A percentile compares a stretch with the other conserved stretches of the same genome.
Evolutionary conservation across 2,797 vertebrate genomes (phyloP).

Genomic region (Coreius guichenoti): DNA sequence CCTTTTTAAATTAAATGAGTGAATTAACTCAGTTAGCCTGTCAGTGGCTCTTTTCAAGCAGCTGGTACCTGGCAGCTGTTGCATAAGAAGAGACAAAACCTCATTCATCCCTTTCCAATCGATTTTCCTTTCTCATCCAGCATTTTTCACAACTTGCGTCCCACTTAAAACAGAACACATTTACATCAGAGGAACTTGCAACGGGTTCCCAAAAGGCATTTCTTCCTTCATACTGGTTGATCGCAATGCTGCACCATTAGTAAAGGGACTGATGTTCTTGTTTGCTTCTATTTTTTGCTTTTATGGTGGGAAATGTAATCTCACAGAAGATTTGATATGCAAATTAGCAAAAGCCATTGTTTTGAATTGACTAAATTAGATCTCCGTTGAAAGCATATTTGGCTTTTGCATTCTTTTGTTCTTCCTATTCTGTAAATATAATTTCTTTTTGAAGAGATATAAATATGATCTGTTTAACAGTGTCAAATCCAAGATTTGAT

Average conservation of each 20-base stretch:
- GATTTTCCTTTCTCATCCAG: background rate
- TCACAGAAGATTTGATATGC: conserved; percentile 31
- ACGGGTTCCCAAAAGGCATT: conserved; percentile 29
- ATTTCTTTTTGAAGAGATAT: conserved; percentile 8
- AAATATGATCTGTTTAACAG: conserved; percentile 22
- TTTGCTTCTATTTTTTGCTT: conserved; percentile 23
- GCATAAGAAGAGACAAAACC: conserved; percentile 16
- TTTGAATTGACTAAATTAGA: conserved; percentile 21
- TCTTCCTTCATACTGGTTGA: conserved; percentile 36
- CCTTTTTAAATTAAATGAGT: conserved; percentile 13
- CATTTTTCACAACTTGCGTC: conserved; percentile 27
- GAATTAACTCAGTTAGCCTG: conserved; percentile 28
- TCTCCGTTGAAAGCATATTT: conserved; percentile 23
- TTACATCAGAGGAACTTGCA: conserved; percentile 20
- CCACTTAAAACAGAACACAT: conserved; percentile 20
- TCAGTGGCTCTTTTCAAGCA: conserved; percentile 33
- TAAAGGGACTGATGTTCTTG: conserved; percentile 8
- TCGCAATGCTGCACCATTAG: background rate
- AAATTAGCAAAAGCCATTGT: conserved; percentile 27
- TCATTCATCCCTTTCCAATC: conserved; percentile 16
- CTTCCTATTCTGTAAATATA: background rate
- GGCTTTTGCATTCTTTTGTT: conserved; percentile 28
- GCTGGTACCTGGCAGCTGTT: conserved; percentile 38
- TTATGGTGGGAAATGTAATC: conserved; percentile 15
- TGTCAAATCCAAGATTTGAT: conserved; percentile 16